Base-by-base conservation (phyloP, 2,888 invertebrate genomes). In the Caenorhabditis uteleia region DNA sequence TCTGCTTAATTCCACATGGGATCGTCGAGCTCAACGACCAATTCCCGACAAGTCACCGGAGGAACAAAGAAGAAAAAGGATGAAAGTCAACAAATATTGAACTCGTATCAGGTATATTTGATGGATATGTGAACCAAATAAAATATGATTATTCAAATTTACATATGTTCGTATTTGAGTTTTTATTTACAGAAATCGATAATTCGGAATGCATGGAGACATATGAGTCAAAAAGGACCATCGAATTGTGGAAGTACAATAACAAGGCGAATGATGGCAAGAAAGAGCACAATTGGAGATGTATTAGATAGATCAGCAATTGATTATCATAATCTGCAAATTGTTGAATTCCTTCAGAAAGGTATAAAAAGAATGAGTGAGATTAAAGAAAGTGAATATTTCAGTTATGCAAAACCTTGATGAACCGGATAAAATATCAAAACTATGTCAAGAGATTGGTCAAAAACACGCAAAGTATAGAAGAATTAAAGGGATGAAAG, bases 381-480 rank as follows among this genome's bases (percentile, higher is more conserved):
- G n/a, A 12, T 42, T 14, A 12, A 14, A 20, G 14, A 42, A n/a
- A 12, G n/a, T 42, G 8, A 18, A 46, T 21, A 25, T 27, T 61
- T 18, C 50, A 68, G 68, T 71, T 16, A 69, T 74, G 60, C 60
- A 58, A 40, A 67, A 56, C 45, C 56, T 74, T 16, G 70, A 74
- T 42, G 54, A 61, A 23, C 70, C 74, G 6, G 60, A 64, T 16
- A 56, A 45, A 42, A 69, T 69, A 23, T 60, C 69, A 4, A 45
- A 58, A 54, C 14, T 65, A 26, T 65, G 64, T 25, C 54, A 65
- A 42, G 58, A 58, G 42, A 42, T 65, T 14, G 64, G 64, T n/a
- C 54, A 58, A 25, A 44, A 54, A 21, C 64, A 65, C 31, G 58
- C 58, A 3, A 58, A 65, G 34, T 65, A 65, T 31, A n/a, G 58